Conservation (phyloP, 1,140 invertebrate species). For the Drosophila arawakana region DNA sequence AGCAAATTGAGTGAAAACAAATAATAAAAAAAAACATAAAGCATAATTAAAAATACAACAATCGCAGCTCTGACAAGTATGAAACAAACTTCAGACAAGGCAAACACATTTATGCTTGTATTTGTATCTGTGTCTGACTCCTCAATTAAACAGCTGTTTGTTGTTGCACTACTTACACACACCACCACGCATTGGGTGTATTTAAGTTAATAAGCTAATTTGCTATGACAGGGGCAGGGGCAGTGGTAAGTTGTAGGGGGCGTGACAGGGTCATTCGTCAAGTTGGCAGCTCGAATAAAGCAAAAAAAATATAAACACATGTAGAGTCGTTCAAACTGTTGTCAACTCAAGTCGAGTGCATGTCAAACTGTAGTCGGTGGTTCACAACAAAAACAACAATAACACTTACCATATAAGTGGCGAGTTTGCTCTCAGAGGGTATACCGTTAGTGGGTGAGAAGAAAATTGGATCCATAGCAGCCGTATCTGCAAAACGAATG, state of each 20-base stretch:
- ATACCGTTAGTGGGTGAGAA: slow-evolving; percentile 89
- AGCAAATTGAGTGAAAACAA: slow-evolving; percentile 77
- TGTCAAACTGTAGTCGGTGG: slow-evolving; percentile 22
- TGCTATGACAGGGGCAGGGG: slow-evolving; percentile 1
- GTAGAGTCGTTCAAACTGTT: slow-evolving; percentile 38
- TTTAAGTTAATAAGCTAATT: slow-evolving; percentile 23
- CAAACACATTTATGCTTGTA: slow-evolving; percentile 7
- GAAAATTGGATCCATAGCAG: slow-evolving; percentile 86
- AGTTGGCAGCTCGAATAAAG: slow-evolving; percentile 11
- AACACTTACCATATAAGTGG: slow-evolving; percentile 91
- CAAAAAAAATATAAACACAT: slow-evolving; percentile 16
- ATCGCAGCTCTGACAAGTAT: slow-evolving; percentile 31
- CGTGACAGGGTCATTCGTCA: slow-evolving; percentile 37
- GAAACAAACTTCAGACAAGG: slow-evolving; percentile 45
- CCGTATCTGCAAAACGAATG: slow-evolving; percentile 74
- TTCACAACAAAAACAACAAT: slow-evolving; percentile 10
- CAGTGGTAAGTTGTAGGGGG: not conserved
- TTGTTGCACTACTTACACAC: slow-evolving; percentile 23
- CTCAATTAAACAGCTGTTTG: slow-evolving; percentile 62
- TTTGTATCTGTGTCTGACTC: slow-evolving; percentile 9
- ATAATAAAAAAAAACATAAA: slow-evolving; percentile 48
- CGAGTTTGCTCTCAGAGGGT: slow-evolving; percentile 93
- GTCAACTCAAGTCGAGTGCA: slow-evolving; percentile 5
- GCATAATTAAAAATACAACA: slow-evolving; percentile 64
- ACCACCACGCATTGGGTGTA: not conserved